phyloP scores from a whole-genome alignment of 1,140 invertebrate genomes.

The Cylas formicarius region DNA sequence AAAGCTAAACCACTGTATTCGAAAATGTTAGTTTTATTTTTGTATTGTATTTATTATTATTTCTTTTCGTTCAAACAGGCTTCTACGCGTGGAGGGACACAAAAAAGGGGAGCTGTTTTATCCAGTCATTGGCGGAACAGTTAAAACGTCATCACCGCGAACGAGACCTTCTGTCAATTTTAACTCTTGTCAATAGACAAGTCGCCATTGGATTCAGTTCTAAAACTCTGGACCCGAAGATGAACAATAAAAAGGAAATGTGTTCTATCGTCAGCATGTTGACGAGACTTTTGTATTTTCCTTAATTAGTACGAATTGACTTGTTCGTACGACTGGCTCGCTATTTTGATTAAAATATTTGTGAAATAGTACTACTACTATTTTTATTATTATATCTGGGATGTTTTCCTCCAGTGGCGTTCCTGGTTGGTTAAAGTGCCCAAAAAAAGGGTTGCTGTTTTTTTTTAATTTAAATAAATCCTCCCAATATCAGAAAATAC shows the following conservation, averaged over 20 bases:
- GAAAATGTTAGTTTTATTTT: too few species aligned
- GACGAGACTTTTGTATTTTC: conserved; percentile 68
- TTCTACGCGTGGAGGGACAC: conserved; percentile 92
- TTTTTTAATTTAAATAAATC: too few species aligned
- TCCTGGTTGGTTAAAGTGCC: too few species aligned
- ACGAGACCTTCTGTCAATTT: conserved; percentile 73
- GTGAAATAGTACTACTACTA: too few species aligned
- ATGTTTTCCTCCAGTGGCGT: too few species aligned
- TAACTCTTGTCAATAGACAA: conserved; percentile 79
- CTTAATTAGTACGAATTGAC: conserved; percentile 10
- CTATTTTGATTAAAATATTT: too few species aligned
- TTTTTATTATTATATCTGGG: too few species aligned
- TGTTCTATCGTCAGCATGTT: conserved; percentile 88
- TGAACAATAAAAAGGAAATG: conserved; percentile 90
- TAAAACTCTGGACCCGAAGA: conserved; percentile 66
- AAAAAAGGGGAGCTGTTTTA: conserved; percentile 85
- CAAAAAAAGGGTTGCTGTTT: too few species aligned
- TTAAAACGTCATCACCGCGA: conserved; percentile 58
- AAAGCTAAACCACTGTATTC: too few species aligned
- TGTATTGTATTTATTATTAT: background rate
- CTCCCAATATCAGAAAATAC: too few species aligned
- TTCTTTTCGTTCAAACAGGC: conserved; percentile 49
- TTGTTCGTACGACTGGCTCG: too few species aligned
- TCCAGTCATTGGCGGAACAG: conserved; percentile 79
- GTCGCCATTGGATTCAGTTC: conserved; percentile 84